Percentiles rank a stretch among this genome's conserved stretches.
phyloP scores from a whole-genome alignment of 2,797 vertebrate species.

The Coregonus ussuriensis region DNA sequence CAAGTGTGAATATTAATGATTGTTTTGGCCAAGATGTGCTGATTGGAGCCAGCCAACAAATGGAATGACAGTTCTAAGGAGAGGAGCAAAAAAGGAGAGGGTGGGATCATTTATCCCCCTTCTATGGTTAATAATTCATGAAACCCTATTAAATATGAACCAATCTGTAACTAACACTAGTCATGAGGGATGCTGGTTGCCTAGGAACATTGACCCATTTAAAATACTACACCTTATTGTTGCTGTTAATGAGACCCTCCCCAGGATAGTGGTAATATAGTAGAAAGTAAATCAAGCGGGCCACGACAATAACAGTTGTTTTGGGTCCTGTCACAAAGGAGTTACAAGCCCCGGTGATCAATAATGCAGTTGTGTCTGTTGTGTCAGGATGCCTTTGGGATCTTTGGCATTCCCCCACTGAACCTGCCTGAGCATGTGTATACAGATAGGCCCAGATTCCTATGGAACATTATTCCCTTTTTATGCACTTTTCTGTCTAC shows the following conservation, averaged over 20 bases:
- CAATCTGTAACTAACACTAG: slow-evolving; percentile 64
- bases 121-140: slow-evolving; percentile 69
- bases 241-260: slow-evolving; percentile 53
- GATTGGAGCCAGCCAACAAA: slow-evolving; percentile 42
- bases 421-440: not conserved
- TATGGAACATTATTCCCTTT: too few species aligned
- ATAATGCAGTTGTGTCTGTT: slow-evolving; percentile 53
- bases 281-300: slow-evolving; percentile 58
- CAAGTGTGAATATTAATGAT: slow-evolving; percentile 58
- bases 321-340: slow-evolving; percentile 50
- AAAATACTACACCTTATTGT: slow-evolving; percentile 54
- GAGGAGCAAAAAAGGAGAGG: slow-evolving; percentile 35
- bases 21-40: slow-evolving; percentile 28
- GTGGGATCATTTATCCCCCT: slow-evolving; percentile 50
- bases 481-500: too few species aligned
- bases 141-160: slow-evolving; percentile 73
- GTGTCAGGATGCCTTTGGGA: slow-evolving; percentile 26
- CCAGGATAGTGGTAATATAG: slow-evolving; percentile 40
- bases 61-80: slow-evolving; percentile 26
- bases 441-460: not conserved
- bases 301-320: slow-evolving; percentile 54
- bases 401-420: not conserved
- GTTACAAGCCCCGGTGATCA: slow-evolving; percentile 49
- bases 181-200: slow-evolving; percentile 59
- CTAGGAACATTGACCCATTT: slow-evolving; percentile 61